Evolutionary conservation across 2,888 invertebrate species (phyloP).

Genomic region (Biston stratarius): DNA sequence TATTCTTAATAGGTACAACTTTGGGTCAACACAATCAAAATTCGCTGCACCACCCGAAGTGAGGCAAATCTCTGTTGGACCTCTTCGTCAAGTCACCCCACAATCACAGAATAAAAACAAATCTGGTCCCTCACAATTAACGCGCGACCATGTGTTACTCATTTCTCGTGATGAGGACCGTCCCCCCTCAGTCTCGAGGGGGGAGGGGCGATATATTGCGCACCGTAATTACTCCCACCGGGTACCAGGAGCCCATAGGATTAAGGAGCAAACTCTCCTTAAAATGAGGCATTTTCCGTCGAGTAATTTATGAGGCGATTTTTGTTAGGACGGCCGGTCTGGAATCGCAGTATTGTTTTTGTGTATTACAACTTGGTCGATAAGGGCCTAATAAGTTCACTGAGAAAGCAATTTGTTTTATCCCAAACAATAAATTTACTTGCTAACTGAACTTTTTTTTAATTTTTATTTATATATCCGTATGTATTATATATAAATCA

Average conservation of each 20-base stretch:
- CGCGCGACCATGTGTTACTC: constrained; percentile 81
- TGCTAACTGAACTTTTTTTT: not conserved
- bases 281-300: constrained; percentile 75
- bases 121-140: constrained; percentile 71
- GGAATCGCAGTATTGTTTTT: constrained; percentile 27
- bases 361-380: constrained; percentile 4
- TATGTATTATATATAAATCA: too few species aligned
- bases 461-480: not conserved
- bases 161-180: constrained; percentile 71
- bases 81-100: constrained; percentile 48
- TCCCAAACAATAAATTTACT: not conserved
- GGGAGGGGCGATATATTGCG: constrained; percentile 75
- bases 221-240: constrained; percentile 76
- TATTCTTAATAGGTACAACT: too few species aligned
- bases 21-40: not conserved
- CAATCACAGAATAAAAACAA: constrained; percentile 73
- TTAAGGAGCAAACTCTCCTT: constrained; percentile 75
- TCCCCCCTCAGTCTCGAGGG: constrained; percentile 44
- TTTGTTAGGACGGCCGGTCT: constrained; percentile 46
- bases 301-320: constrained; percentile 67
- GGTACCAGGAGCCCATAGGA: constrained; percentile 73
- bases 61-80: constrained; percentile 8
- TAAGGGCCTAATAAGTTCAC: constrained; percentile 3
- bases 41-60: constrained; percentile 1
- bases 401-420: constrained; percentile 1